Percentiles rank a stretch among this genome's conserved stretches.
Evolutionary conservation across 2,797 vertebrate species (phyloP).

Genomic region (Gouania willdenowi): DNA sequence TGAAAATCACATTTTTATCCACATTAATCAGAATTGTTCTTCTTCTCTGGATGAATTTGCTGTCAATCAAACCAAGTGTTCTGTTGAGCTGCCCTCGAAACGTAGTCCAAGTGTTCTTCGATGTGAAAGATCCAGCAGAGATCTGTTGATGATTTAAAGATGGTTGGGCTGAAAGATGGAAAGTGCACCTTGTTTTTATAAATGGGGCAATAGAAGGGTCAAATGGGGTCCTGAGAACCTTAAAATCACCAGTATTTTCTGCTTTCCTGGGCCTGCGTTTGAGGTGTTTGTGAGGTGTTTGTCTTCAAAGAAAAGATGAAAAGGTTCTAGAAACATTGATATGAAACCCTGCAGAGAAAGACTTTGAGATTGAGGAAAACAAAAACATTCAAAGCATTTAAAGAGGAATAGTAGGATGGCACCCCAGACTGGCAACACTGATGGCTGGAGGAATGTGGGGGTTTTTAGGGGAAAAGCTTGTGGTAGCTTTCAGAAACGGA

Average conservation of each 20-base stretch:
- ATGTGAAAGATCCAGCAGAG: constrained; percentile 20
- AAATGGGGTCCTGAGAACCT: constrained; percentile 62
- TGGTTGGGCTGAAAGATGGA: constrained; percentile 21
- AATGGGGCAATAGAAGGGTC: constrained; percentile 49
- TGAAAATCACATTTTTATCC: no score
- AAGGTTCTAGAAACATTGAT: constrained; percentile 1
- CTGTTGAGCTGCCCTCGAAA: constrained; percentile 15
- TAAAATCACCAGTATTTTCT: constrained; percentile 17
- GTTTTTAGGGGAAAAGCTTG: constrained; percentile 46
- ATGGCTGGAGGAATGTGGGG: constrained; percentile 30
- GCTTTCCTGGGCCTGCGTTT: constrained; percentile 16
- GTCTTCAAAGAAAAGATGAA: constrained; percentile 33
- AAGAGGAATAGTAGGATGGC: not conserved
- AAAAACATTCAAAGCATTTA: no score
- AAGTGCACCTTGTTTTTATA: constrained; percentile 39
- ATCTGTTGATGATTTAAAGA: constrained; percentile 9
- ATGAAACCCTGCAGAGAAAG: no score
- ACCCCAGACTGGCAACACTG: constrained; percentile 18
- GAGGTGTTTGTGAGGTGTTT: constrained; percentile 24
- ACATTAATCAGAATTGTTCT: no score
- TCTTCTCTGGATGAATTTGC: constrained; percentile 28
- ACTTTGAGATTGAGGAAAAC: not conserved
- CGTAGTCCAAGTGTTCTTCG: constrained; percentile 10
- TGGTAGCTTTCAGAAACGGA: constrained; percentile 47
- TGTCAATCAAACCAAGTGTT: constrained; percentile 30